Conservation (phyloP, 1,140 invertebrate species). For the Aphidius gifuensis region DNA sequence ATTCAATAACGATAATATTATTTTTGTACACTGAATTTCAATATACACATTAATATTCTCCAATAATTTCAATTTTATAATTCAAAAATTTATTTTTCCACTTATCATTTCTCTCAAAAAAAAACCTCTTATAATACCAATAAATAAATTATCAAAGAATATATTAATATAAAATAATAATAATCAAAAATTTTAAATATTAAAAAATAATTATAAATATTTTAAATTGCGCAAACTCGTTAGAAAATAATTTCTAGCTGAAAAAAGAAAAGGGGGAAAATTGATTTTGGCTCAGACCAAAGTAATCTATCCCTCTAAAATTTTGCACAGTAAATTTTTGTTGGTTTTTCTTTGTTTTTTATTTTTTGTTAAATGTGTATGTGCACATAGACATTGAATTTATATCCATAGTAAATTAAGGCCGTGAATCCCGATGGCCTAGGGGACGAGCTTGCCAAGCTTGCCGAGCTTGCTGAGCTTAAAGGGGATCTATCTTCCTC, state of each 20-base stretch:
- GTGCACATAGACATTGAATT: slow-evolving; percentile 3
- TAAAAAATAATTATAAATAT: neutral
- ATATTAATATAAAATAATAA: neutral
- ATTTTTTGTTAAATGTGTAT: neutral
- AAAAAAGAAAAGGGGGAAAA: slow-evolving; percentile 20
- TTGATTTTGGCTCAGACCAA: slow-evolving; percentile 31
- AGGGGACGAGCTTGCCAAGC: slow-evolving; percentile 5
- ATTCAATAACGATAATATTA: slow-evolving; percentile 33
- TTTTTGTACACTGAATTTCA: slow-evolving; percentile 36
- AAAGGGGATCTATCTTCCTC: slow-evolving; percentile 18
- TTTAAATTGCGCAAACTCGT: neutral
- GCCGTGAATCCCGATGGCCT: slow-evolving; percentile 24
- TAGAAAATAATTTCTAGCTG: neutral
- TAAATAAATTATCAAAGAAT: too few relatives aligned
- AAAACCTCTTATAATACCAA: too few relatives aligned
- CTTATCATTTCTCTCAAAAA: too few relatives aligned
- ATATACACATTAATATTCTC: slow-evolving; percentile 30
- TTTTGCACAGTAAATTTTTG: too few relatives aligned
- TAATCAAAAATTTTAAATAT: neutral
- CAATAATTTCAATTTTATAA: neutral
- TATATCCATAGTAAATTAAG: slow-evolving; percentile 25
- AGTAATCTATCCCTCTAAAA: slow-evolving; percentile 4
- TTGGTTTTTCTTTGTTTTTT: neutral
- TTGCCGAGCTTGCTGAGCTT: slow-evolving; percentile 7
- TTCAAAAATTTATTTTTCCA: neutral